phyloP scores from a whole-genome alignment of 2,797 vertebrate species.

The Sebastes steindachneri region DNA sequence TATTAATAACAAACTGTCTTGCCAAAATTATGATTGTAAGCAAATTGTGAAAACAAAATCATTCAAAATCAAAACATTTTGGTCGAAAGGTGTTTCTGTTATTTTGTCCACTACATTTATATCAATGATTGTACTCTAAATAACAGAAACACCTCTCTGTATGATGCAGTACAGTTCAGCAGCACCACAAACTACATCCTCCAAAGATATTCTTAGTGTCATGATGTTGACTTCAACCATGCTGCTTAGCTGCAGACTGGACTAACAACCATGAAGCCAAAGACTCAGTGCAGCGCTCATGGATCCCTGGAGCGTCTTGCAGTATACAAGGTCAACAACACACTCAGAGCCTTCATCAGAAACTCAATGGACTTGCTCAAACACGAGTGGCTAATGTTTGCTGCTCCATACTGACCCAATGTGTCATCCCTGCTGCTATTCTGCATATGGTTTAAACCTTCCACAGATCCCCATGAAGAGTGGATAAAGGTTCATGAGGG shows the following conservation, averaged over 20 bases:
- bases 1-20: not conserved
- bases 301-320: not conserved
- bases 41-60: not conserved
- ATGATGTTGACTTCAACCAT: not conserved
- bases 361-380: not conserved
- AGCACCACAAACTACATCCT: not conserved
- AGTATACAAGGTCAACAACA: slow-evolving; percentile 21
- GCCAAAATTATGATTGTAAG: not conserved
- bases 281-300: not conserved
- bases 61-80: not conserved
- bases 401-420: not conserved
- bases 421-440: not conserved
- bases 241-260: not conserved
- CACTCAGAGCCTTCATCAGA: not conserved
- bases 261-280: not conserved
- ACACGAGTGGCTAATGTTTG: not conserved
- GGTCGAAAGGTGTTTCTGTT: not conserved
- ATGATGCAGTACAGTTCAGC: not conserved
- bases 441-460: slow-evolving; percentile 10
- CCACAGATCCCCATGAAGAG: not conserved
- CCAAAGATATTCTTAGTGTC: not conserved
- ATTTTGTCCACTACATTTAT: not conserved
- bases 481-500: slow-evolving; percentile 28
- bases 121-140: not conserved
- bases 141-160: not conserved